Conservation (phyloP, 2,797 vertebrate species). For the Rhinogobio ventralis region DNA sequence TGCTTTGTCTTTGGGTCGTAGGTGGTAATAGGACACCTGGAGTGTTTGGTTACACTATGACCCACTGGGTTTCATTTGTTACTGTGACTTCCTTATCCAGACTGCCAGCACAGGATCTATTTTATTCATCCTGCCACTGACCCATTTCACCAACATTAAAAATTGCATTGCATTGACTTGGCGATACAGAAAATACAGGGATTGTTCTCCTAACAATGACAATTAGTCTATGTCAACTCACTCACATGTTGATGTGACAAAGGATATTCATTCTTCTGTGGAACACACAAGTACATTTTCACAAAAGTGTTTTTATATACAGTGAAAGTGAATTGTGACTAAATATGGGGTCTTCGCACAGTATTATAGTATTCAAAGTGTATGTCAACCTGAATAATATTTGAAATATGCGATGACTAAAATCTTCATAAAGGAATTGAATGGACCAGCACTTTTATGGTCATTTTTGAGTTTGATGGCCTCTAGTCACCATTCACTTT, state of each 20-base stretch:
- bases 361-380: neutral
- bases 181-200: neutral
- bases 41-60: slow-evolving; percentile 74
- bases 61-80: slow-evolving; percentile 59
- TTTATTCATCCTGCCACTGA: slow-evolving; percentile 65
- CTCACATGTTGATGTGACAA: neutral
- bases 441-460: neutral
- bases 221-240: neutral
- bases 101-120: slow-evolving; percentile 41
- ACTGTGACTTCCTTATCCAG: slow-evolving; percentile 60
- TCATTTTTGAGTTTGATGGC: neutral
- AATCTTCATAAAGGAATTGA: too few relatives aligned
- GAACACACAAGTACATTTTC: neutral
- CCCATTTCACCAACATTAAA: slow-evolving; percentile 27
- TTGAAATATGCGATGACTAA: neutral
- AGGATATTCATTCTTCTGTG: neutral
- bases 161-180: neutral
- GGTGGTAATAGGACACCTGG: slow-evolving; percentile 69
- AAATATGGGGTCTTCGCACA: neutral
- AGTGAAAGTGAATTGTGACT: neutral
- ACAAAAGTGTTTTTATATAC: neutral
- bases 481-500: neutral
- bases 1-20: slow-evolving; percentile 11
- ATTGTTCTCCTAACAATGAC: neutral
- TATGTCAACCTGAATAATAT: neutral